Evolutionary conservation across 2,888 invertebrate genomes (phyloP).

Genomic region (Drosophila recens): DNA sequence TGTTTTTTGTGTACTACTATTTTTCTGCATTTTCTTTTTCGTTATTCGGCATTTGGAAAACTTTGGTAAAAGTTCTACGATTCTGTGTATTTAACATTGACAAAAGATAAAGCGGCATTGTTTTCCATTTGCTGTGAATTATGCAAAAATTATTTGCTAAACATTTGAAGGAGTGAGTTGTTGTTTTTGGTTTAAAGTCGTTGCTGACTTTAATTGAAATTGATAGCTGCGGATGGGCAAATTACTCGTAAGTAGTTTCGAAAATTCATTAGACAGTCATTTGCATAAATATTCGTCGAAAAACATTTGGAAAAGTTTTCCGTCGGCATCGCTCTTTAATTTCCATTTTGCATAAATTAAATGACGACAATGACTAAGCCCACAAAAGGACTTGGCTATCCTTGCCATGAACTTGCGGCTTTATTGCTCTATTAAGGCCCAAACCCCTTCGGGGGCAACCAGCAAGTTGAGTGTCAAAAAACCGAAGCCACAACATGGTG

Average conservation of each 20-base stretch:
- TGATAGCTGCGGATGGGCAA: constrained; percentile 51
- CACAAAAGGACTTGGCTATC: constrained; percentile 32
- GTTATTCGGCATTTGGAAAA: constrained; percentile 44
- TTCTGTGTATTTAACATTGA: constrained; percentile 51
- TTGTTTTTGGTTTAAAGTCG: constrained; percentile 19
- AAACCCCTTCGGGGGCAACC: constrained; percentile 22
- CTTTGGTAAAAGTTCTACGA: constrained; percentile 58
- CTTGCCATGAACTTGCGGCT: constrained; percentile 74
- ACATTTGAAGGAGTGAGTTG: constrained; percentile 15
- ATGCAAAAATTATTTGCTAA: constrained; percentile 63
- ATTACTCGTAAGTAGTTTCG: constrained; percentile 71
- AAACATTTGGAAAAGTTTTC: constrained; percentile 56
- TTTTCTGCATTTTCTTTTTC: constrained; percentile 55
- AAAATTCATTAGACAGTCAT: constrained; percentile 71
- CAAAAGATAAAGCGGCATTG: constrained; percentile 64
- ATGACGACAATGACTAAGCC: constrained; percentile 68
- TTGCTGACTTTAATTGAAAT: constrained; percentile 60
- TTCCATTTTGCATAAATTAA: constrained; percentile 81
- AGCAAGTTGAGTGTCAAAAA: constrained; percentile 55
- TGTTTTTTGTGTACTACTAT: constrained; percentile 40
- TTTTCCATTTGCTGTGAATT: constrained; percentile 55
- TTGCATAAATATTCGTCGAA: constrained; percentile 67
- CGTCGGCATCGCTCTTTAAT: constrained; percentile 63
- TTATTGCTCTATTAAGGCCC: constrained; percentile 75
- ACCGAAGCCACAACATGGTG: constrained; percentile 24